Base-by-base conservation (phyloP, 2,888 invertebrate genomes). In the Vesta saturnalis region DNA sequence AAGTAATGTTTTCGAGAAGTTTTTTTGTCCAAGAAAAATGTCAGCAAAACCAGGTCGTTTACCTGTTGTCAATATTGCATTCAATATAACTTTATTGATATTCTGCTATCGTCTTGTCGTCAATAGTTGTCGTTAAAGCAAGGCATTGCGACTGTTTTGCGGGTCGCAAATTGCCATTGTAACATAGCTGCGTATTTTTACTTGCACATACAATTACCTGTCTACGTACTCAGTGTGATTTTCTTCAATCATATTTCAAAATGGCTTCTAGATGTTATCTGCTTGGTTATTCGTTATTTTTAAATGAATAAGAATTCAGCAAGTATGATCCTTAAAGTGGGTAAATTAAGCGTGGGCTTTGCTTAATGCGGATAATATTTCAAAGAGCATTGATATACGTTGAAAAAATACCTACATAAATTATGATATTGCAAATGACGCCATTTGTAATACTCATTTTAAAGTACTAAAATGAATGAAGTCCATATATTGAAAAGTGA, bases 121-220 rank as follows among this genome's bases (percentile, higher is more conserved):
- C 77, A 77, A 69, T 73, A 72, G 71, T 73, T 75, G 75, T 77
- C 76, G 75, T 75, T 76, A 76, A 73, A 75, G 73, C 72, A 67
- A 72, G 65, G 71, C 73, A 74, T 72, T 74, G 76, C 75, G 72
- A 74, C 73, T 73, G 73, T 74, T 76, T 74, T 74, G 73, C 74
- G 67, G 71, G 69, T 67, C 67, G 70, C 72, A 64, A 52, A 49
- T 77, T 71, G 77, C 77, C 76, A 73, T 78, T 76, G 77, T 74
- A 74, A 74, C 76, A 78, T 78, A 76, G 74, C 75, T 77, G 74
- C 74, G 73, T 76, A 79, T 79, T 78, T 79, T 78, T 79, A 77
- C 77, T 74, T 76, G 73, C 74, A 77, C 75, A 73, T 76, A 75
- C 74, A 78, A 78, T 78, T 78, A 78, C 77, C 77, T 68, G 78